phyloP scores from a whole-genome alignment of 1,140 invertebrate genomes.

The Thalassaphorura encarpata region DNA sequence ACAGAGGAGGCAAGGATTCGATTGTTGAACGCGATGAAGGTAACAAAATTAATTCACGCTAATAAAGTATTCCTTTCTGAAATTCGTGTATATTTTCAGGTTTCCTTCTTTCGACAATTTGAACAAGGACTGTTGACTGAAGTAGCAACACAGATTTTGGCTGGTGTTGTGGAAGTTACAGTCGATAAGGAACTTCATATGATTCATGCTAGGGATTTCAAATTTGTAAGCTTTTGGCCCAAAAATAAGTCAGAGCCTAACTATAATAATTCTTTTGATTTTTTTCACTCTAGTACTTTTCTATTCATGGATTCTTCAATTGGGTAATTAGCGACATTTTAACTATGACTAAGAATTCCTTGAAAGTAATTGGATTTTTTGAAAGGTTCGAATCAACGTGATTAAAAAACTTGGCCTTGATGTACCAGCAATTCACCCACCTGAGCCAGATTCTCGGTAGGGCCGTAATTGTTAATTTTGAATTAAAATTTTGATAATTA shows the following conservation, averaged over 20 bases:
- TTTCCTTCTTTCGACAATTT: conserved; percentile 33
- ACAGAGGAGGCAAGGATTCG: conserved; percentile 28
- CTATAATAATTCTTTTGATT: too few relatives aligned
- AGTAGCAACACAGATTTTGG: conserved; percentile 17
- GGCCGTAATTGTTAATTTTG: background rate
- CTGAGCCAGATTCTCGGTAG: conserved; percentile 2
- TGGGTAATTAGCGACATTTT: too few relatives aligned
- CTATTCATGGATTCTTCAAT: conserved; percentile 11
- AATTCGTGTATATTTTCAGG: too few relatives aligned
- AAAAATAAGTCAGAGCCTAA: too few relatives aligned
- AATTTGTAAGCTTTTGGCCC: too few relatives aligned
- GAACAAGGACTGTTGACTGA: conserved; percentile 32
- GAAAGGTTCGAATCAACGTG: conserved; percentile 10
- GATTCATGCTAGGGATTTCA: conserved; percentile 13
- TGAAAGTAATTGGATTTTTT: too few relatives aligned
- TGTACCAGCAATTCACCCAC: background rate
- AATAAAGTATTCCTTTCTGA: too few relatives aligned
- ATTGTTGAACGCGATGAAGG: conserved; percentile 22
- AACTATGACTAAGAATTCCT: too few relatives aligned
- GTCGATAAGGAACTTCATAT: conserved; percentile 19
- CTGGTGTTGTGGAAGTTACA: conserved; percentile 1
- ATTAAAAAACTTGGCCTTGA: background rate
- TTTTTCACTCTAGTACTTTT: conserved; percentile 8
- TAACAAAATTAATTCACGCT: too few relatives aligned
- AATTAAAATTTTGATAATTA: background rate